A percentile compares a stretch with the other conserved stretches of the same genome.
Conservation (phyloP, 2,888 invertebrate species). For the Sthenelais limicola region DNA sequence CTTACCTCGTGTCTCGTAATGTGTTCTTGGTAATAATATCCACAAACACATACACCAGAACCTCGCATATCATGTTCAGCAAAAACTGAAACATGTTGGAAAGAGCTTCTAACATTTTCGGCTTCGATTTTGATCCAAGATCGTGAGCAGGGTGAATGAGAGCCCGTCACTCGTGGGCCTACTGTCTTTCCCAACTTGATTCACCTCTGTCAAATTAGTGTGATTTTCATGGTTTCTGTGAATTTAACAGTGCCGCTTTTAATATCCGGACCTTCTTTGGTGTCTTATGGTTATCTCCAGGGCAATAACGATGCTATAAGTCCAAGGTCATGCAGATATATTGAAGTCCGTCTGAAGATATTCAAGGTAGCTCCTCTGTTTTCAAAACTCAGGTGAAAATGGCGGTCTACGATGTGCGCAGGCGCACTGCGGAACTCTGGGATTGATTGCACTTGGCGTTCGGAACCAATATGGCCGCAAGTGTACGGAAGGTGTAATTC, state of each 20-base stretch:
- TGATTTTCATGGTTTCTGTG: too few species aligned
- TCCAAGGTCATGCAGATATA: too few species aligned
- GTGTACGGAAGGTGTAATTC: slow-evolving; percentile 19
- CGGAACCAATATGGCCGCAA: slow-evolving; percentile 22
- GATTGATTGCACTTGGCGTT: slow-evolving; percentile 7
- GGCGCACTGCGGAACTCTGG: slow-evolving; percentile 21
- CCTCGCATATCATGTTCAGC: slow-evolving; percentile 56
- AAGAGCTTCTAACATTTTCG: slow-evolving; percentile 48
- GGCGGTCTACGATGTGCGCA: slow-evolving; percentile 40
- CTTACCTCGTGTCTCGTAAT: slow-evolving; percentile 60
- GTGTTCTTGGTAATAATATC: slow-evolving; percentile 60
- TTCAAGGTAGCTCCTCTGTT: slow-evolving; percentile 40
- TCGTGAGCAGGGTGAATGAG: too few species aligned
- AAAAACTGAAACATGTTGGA: slow-evolving; percentile 48
- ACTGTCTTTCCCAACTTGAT: too few species aligned
- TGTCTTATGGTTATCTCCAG: too few species aligned
- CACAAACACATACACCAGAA: slow-evolving; percentile 59
- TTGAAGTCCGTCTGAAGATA: too few species aligned
- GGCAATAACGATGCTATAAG: too few species aligned
- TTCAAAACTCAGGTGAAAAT: slow-evolving; percentile 45
- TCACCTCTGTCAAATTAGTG: too few species aligned
- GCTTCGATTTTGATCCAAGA: background rate
- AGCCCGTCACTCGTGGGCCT: too few species aligned
- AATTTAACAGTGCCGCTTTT: too few species aligned
- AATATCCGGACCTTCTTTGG: too few species aligned